phyloP scores from a whole-genome alignment of 2,888 invertebrate genomes.

The Isoperla grammatica region DNA sequence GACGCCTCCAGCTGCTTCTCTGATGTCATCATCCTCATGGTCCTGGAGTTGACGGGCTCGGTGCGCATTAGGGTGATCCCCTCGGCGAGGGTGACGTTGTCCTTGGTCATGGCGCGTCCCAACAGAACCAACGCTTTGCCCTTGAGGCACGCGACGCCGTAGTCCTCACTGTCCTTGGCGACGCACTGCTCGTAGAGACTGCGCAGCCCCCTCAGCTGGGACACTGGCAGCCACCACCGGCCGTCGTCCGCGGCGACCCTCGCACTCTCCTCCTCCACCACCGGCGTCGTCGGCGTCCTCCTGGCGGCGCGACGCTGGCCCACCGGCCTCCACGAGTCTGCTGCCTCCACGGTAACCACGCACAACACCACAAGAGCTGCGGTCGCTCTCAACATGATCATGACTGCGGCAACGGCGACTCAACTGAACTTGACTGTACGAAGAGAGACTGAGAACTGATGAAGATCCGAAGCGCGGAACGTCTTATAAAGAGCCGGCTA shows the following conservation, averaged over 20 bases:
- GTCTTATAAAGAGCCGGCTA: conserved; percentile 11
- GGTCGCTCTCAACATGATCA: not conserved
- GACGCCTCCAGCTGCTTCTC: conserved; percentile 15
- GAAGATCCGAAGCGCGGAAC: not conserved
- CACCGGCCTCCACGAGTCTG: not conserved
- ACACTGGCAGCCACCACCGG: conserved; percentile 5
- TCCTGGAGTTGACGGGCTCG: not conserved
- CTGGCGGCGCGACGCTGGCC: not conserved
- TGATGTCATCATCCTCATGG: conserved; percentile 1
- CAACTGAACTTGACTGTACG: not conserved
- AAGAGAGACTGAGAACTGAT: not conserved
- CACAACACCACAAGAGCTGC: not conserved
- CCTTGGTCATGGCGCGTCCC: conserved; percentile 9
- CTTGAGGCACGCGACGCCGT: conserved; percentile 54
- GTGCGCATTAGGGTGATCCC: conserved; percentile 17
- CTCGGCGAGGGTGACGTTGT: conserved; percentile 14
- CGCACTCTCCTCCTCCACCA: too few relatives aligned
- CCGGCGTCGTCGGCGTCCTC: not conserved
- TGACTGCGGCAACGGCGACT: not conserved
- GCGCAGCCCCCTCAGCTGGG: conserved; percentile 43
- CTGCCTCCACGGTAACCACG: not conserved
- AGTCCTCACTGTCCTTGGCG: conserved; percentile 47
- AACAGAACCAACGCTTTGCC: conserved; percentile 48
- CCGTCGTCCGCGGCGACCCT: not conserved
- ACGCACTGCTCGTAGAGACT: conserved; percentile 51